These are phyloP conservation scores for Scaptomyza cyrtandrae DNA, from an alignment of 2,888 invertebrate genomes.

Conservation along the genomic window DNA sequence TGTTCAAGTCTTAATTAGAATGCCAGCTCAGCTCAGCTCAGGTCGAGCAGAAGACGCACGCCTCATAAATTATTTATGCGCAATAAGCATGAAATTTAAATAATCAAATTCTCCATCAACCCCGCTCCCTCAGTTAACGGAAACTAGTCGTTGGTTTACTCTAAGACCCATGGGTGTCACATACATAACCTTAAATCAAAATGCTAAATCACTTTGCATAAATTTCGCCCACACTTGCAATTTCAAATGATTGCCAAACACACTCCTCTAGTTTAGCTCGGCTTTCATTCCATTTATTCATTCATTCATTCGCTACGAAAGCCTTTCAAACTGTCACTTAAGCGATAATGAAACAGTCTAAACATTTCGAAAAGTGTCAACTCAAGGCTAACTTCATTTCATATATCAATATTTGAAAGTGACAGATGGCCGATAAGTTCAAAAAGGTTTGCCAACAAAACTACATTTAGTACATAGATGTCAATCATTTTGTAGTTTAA, in stretches of 20 bases:
- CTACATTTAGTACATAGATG: neutral
- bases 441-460: neutral
- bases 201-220: conserved; percentile 63
- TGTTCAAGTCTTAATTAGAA: conserved; percentile 72
- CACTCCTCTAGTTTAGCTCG: neutral
- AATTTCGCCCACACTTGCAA: conserved; percentile 28
- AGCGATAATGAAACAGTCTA: conserved; percentile 18
- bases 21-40: conserved; percentile 37
- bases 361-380: conserved; percentile 24
- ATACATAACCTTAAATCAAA: conserved; percentile 13
- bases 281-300: conserved; percentile 25
- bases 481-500: neutral
- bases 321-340: conserved; percentile 54
- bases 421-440: neutral
- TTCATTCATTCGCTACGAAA: conserved; percentile 31
- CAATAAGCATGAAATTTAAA: conserved; percentile 78
- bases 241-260: conserved; percentile 1
- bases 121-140: conserved; percentile 19
- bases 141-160: conserved; percentile 18
- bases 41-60: conserved; percentile 24
- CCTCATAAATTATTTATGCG: conserved; percentile 78
- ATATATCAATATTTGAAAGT: neutral
- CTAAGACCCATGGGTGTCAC: neutral
- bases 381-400: neutral
- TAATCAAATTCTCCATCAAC: conserved; percentile 66